These are phyloP conservation scores for Gorsachius magnificus DNA, from an alignment of 2,797 vertebrate genomes.

Conservation along the genomic window DNA sequence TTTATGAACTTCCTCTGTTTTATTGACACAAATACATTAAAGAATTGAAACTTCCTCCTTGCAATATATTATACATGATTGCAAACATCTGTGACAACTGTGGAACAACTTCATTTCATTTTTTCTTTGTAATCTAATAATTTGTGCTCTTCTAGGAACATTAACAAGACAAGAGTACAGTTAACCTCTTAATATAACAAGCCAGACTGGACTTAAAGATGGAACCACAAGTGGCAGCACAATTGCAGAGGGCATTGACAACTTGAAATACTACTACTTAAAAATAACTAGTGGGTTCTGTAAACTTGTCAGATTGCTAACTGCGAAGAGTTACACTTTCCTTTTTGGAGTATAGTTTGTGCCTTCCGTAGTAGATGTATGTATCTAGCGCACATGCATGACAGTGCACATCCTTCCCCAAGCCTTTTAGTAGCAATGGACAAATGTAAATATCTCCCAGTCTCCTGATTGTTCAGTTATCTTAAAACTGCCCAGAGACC, in stretches of 20 bases:
- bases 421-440: background rate
- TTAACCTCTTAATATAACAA: background rate
- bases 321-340: background rate
- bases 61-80: background rate
- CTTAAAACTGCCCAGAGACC: background rate
- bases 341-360: background rate
- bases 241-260: background rate
- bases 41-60: background rate
- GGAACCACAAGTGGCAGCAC: background rate
- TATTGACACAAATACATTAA: background rate
- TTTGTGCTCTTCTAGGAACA: background rate
- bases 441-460: background rate
- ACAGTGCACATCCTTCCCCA: background rate
- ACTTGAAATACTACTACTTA: background rate
- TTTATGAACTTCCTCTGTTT: background rate
- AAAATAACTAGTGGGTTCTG: background rate
- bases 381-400: background rate
- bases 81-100: background rate
- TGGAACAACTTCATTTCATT: background rate
- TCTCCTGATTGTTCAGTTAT: background rate
- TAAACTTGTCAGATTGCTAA: background rate
- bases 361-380: background rate
- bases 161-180: background rate
- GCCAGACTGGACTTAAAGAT: background rate
- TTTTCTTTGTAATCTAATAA: background rate